Evolutionary conservation across 2,113 vertebrate species (phyloP).

Genomic region (Phainopepla nitens): DNA sequence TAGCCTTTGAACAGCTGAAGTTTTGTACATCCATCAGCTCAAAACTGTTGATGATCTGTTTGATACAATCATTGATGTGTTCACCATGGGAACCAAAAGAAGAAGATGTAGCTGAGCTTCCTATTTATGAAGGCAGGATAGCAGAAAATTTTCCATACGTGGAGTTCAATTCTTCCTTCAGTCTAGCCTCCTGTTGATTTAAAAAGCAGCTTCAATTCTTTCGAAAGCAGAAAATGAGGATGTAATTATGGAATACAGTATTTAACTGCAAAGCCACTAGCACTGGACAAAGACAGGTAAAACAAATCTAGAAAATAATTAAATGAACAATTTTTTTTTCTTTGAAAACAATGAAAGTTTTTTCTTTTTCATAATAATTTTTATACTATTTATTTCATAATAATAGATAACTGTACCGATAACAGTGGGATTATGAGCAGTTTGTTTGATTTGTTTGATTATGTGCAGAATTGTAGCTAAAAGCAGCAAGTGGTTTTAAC

Average conservation of each 20-base stretch:
- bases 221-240: not conserved
- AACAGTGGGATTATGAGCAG: not conserved
- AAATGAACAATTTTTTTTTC: not conserved
- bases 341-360: not conserved
- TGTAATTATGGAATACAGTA: not conserved
- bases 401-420: not conserved
- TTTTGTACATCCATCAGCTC: constrained; percentile 29
- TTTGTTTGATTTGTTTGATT: not conserved
- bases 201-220: not conserved
- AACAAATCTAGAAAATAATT: not conserved
- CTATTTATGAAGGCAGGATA: not conserved
- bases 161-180: not conserved
- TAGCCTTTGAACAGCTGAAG: constrained; percentile 24
- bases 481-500: not conserved
- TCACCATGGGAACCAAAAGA: constrained; percentile 15
- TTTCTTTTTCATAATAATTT: not conserved
- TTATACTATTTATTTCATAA: not conserved
- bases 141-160: not conserved
- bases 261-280: not conserved
- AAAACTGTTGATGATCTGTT: constrained; percentile 5
- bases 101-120: not conserved
- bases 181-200: not conserved
- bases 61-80: not conserved
- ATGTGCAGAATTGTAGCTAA: not conserved
- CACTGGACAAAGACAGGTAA: not conserved